Evolutionary conservation across 2,113 vertebrate genomes (phyloP).

Genomic region (Mirza zaza): DNA sequence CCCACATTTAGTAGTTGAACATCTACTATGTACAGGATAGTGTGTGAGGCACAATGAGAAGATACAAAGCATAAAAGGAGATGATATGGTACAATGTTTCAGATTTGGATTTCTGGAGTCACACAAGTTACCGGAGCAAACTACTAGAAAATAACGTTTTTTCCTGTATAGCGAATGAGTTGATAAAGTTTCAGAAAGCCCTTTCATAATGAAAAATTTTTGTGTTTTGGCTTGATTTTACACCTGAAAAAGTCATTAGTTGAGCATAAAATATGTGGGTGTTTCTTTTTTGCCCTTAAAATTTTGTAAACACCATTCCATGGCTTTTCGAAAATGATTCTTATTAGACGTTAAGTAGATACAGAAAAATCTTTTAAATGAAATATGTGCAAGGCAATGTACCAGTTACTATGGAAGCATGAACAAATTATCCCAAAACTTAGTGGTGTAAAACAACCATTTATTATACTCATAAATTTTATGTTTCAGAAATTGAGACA

Average conservation of each 20-base stretch:
- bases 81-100: rapidly evolving
- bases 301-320: not conserved
- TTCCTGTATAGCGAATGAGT: not conserved
- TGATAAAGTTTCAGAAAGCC: not conserved
- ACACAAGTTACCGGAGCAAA: not conserved
- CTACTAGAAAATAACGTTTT: not conserved
- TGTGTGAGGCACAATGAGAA: too few species aligned
- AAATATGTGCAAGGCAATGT: not conserved
- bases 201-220: not conserved
- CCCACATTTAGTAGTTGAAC: not conserved
- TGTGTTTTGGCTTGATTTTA: not conserved
- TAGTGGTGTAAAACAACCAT: not conserved
- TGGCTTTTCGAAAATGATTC: not conserved
- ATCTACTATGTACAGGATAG: not conserved
- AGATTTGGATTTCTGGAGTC: not conserved
- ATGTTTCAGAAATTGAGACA: not conserved
- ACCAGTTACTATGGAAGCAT: not conserved
- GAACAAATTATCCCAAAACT: not conserved
- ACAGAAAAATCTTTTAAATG: not conserved
- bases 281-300: not conserved
- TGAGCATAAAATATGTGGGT: not conserved
- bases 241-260: not conserved
- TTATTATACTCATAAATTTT: not conserved
- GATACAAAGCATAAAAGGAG: not conserved
- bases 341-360: not conserved